Evolutionary conservation across 2,113 vertebrate species (phyloP).

Genomic region (Cygnus buccinator): DNA sequence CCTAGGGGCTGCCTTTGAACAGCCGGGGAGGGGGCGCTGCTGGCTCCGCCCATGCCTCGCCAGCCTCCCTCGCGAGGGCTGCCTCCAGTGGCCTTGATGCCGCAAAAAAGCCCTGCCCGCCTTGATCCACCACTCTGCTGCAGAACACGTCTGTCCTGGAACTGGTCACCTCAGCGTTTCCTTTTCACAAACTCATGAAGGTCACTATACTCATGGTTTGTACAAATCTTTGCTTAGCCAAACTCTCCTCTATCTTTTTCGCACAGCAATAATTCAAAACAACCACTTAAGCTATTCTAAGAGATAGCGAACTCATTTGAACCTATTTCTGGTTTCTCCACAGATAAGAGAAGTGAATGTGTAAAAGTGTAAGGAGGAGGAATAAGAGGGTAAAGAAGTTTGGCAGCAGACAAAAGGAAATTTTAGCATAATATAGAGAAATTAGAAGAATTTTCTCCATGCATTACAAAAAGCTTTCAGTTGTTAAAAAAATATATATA

Average conservation of each 20-base stretch:
- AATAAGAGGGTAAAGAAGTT: neutral
- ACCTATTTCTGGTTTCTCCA: neutral
- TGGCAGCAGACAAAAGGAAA: neutral
- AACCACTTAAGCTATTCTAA: neutral
- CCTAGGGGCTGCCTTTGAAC: no score
- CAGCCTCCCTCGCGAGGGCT: no score
- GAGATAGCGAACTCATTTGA: neutral
- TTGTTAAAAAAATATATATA: neutral
- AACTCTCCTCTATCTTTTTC: neutral
- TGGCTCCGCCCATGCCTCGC: no score
- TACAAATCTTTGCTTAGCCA: neutral
- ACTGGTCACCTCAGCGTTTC: no score
- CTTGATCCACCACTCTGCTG: no score
- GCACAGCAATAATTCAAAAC: neutral
- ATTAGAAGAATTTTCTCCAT: neutral
- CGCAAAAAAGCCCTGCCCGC: no score
- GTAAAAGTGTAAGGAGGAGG: neutral
- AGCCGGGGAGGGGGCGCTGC: no score
- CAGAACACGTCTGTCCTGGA: no score
- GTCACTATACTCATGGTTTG: neutral
- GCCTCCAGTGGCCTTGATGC: no score
- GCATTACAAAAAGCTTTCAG: neutral
- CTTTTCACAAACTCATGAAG: neutral
- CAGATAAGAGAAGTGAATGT: neutral
- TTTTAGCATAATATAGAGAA: neutral